Conservation (phyloP, 2,888 invertebrate species). For the Fissipunctia ypsillon region DNA sequence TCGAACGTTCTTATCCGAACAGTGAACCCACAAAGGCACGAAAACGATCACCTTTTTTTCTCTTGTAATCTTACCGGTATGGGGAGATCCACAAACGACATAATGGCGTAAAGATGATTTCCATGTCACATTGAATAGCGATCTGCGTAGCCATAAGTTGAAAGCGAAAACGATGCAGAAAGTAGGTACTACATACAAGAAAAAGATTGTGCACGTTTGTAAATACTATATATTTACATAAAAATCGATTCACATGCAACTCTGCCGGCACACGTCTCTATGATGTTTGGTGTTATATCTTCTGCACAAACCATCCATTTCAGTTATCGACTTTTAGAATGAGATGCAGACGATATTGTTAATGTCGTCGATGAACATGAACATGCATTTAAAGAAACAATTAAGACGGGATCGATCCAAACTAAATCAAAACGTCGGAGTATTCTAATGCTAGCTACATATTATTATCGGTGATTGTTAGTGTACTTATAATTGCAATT, state of each 20-base stretch:
- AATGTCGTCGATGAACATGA: conserved; percentile 77
- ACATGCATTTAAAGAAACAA: conserved; percentile 75
- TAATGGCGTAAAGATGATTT: conserved; percentile 20
- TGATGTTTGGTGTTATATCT: conserved; percentile 68
- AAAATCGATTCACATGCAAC: conserved; percentile 71
- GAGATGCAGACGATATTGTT: conserved; percentile 76
- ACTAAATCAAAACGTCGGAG: conserved; percentile 75
- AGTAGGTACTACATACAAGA: conserved; percentile 68
- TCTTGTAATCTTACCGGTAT: conserved; percentile 58
- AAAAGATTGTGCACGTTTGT: conserved; percentile 70
- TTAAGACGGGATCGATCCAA: conserved; percentile 74
- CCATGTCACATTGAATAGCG: conserved; percentile 29
- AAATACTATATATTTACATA: conserved; percentile 70
- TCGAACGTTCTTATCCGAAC: conserved; percentile 69
- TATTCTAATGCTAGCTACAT: conserved; percentile 75
- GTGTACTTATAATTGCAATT: conserved; percentile 79
- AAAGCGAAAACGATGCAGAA: conserved; percentile 80
- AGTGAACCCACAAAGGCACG: conserved; percentile 82
- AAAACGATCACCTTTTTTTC: conserved; percentile 24
- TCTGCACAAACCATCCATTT: conserved; percentile 75
- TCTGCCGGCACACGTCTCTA: conserved; percentile 66
- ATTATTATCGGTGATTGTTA: conserved; percentile 80
- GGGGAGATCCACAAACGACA: conserved; percentile 33
- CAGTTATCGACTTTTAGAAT: conserved; percentile 57
- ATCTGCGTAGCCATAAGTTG: conserved; percentile 70